Percentiles rank a stretch among this genome's conserved stretches.
Evolutionary conservation across 2,888 invertebrate genomes (phyloP).

Genomic region (Adela reaumurella): DNA sequence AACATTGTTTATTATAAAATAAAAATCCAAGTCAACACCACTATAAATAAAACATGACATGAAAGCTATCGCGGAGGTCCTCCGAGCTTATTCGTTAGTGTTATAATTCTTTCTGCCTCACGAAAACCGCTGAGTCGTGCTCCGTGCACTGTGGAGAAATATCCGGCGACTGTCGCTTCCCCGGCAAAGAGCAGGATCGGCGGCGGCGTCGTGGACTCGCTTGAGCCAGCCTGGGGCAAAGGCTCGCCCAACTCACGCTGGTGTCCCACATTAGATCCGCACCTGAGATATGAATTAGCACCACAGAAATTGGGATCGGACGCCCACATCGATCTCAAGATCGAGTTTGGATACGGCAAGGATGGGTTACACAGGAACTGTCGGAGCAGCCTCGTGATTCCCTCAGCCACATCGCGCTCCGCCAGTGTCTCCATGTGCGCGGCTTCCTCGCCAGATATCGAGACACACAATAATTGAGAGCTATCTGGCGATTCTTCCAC

Average conservation of each 20-base stretch:
- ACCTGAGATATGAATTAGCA: slow-evolving; percentile 68
- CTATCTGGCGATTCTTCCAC: slow-evolving; percentile 71
- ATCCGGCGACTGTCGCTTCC: slow-evolving; percentile 74
- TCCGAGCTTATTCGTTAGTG: slow-evolving; percentile 59
- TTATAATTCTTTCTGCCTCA: slow-evolving; percentile 72
- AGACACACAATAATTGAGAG: slow-evolving; percentile 69
- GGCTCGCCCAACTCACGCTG: slow-evolving; percentile 68
- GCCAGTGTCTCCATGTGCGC: slow-evolving; percentile 65
- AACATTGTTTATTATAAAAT: too few species aligned
- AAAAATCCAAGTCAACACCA: too few species aligned
- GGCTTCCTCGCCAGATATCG: slow-evolving; percentile 70
- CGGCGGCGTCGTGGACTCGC: slow-evolving; percentile 56
- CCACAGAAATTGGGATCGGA: slow-evolving; percentile 71
- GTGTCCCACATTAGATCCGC: slow-evolving; percentile 64
- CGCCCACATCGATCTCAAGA: slow-evolving; percentile 71
- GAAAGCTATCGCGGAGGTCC: slow-evolving; percentile 31
- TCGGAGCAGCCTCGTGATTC: slow-evolving; percentile 61
- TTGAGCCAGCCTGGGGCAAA: slow-evolving; percentile 59
- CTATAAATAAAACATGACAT: too few species aligned
- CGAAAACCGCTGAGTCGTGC: slow-evolving; percentile 76
- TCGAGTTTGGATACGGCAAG: slow-evolving; percentile 66
- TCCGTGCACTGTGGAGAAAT: slow-evolving; percentile 76
- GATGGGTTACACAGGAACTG: slow-evolving; percentile 68
- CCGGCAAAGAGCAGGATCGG: slow-evolving; percentile 77
- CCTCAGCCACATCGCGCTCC: slow-evolving; percentile 66